Evolutionary conservation across 1,140 invertebrate species (phyloP).

Genomic region (Leptestheria dahalacensis): DNA sequence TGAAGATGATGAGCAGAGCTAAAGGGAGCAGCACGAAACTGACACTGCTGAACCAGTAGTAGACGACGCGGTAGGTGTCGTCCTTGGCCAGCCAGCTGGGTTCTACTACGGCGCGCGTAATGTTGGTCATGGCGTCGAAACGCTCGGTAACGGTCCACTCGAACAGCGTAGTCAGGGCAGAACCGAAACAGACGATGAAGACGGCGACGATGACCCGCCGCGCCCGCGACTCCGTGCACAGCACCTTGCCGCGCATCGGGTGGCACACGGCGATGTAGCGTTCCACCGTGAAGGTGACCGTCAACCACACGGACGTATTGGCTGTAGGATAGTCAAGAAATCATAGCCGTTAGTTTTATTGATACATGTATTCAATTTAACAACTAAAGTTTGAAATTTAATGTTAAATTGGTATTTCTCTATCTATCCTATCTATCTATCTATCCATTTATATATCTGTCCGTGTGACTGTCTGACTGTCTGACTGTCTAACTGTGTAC

Average conservation of each 20-base stretch:
- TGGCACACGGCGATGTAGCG: slow-evolving; percentile 59
- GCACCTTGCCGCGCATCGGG: slow-evolving; percentile 52
- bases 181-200: slow-evolving; percentile 43
- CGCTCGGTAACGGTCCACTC: slow-evolving; percentile 33
- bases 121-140: background rate
- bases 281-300: slow-evolving; percentile 60
- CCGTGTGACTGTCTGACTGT: too few species aligned
- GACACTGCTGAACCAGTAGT: slow-evolving; percentile 46
- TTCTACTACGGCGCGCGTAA: slow-evolving; percentile 3
- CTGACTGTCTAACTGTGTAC: too few species aligned
- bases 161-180: slow-evolving; percentile 44
- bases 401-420: background rate
- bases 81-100: slow-evolving; percentile 32
- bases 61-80: slow-evolving; percentile 40
- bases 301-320: slow-evolving; percentile 58
- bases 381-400: background rate
- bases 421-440: too few species aligned
- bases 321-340: slow-evolving; percentile 26
- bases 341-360: background rate
- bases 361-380: background rate
- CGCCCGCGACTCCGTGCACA: slow-evolving; percentile 35
- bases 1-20: slow-evolving; percentile 47
- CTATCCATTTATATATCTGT: too few species aligned
- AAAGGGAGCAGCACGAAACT: slow-evolving; percentile 50
- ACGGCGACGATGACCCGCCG: slow-evolving; percentile 41